Evolutionary conservation across 2,113 vertebrate genomes (phyloP), one percentile per base, ranked within the genome.

Genomic region (Noturus placidus): DNA sequence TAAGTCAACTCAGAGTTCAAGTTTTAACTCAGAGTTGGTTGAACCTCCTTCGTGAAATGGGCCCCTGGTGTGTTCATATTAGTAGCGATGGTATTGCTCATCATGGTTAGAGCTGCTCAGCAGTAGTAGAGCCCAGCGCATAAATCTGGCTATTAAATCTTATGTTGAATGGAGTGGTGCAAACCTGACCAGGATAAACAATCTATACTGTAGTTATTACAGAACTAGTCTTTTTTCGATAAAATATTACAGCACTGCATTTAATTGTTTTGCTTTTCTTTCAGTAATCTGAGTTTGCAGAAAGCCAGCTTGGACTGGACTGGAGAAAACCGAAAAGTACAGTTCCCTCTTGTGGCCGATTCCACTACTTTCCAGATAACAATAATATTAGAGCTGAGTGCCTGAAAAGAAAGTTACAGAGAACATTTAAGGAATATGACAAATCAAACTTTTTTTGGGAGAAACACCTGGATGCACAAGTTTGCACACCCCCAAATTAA

Each of bases 321-420:
- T 8, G 1, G 13, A 30, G 9, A 56, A 30, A 30, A 38, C 5
- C 56, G 38, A 54, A 54, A 77, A 25, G 69, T 83, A 46, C 20
- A 84, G 19, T 65, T 20, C 88, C 85, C 81, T 22, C 85, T 87
- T 59, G 54, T 85, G 84, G 84, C 69, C 57, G 52, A 84, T 84
- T 61, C 27, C 56, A 82, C 20, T 25, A 81, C 17, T 6, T 57
- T 61, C 2, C 14, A 56, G 52, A 35, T 8, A 3, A 59, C 30
- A 81, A 80, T 15, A 38, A 81, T 59, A 57, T 57, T 57, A 35
- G 25, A 81, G 19, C 27, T 10, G 50, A 56, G n/a, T 33, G 77
- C 8, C 10, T 52, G 27, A 78, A 15, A 78, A n/a, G 74, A 50
- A 27, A 50, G 9, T 25, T 25, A 33, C 1, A 33, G 15, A 30